Conservation (phyloP, 2,888 invertebrate species). For the Athrips mouffetella region DNA sequence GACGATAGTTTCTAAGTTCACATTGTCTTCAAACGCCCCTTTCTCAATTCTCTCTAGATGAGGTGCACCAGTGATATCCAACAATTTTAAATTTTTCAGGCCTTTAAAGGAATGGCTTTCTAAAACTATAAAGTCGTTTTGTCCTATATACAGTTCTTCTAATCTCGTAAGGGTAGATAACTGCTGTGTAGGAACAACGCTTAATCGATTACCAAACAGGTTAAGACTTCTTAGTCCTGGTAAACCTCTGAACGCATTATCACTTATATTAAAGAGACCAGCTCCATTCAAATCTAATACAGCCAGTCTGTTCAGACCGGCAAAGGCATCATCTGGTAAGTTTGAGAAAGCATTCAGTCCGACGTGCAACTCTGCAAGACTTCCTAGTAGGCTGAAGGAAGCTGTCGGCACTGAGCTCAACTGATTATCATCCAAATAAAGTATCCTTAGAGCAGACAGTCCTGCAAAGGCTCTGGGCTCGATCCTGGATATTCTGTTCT, state of each 20-base stretch:
- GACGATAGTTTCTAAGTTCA: slow-evolving; percentile 87
- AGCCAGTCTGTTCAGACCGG: slow-evolving; percentile 84
- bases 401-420: slow-evolving; percentile 86
- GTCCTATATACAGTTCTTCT: slow-evolving; percentile 89
- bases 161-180: slow-evolving; percentile 83
- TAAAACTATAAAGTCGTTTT: slow-evolving; percentile 86
- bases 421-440: slow-evolving; percentile 91
- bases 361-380: slow-evolving; percentile 89
- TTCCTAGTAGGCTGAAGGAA: slow-evolving; percentile 84
- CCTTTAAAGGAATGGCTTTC: slow-evolving; percentile 87
- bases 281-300: slow-evolving; percentile 89
- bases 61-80: slow-evolving; percentile 89
- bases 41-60: slow-evolving; percentile 84
- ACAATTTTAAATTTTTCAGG: slow-evolving; percentile 84
- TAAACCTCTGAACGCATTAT: slow-evolving; percentile 86
- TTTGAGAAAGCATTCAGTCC: slow-evolving; percentile 89
- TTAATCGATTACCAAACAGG: slow-evolving; percentile 88
- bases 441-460: slow-evolving; percentile 84
- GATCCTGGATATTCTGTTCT: slow-evolving; percentile 89
- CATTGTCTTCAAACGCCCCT: slow-evolving; percentile 88
- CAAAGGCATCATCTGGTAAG: slow-evolving; percentile 87
- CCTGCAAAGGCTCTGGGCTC: slow-evolving; percentile 88
- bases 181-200: slow-evolving; percentile 86
- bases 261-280: slow-evolving; percentile 87
- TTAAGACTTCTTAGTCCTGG: slow-evolving; percentile 86